Percentiles rank a stretch among this genome's conserved stretches.
These are phyloP conservation scores for Rhamnusium bicolor DNA, from an alignment of 2,888 invertebrate genomes.

Conservation along the genomic window DNA sequence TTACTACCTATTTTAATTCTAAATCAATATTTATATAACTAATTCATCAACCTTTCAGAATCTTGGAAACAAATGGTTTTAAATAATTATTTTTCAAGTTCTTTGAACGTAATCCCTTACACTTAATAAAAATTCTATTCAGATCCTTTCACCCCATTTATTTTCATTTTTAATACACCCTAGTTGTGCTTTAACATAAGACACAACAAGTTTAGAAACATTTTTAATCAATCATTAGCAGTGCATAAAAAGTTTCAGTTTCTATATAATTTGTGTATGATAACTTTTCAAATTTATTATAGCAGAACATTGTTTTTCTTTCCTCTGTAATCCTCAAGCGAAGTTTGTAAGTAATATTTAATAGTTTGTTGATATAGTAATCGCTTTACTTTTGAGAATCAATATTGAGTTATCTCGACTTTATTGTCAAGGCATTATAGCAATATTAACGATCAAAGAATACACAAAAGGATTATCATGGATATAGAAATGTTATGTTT, in stretches of 20 bases:
- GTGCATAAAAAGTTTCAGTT: neutral
- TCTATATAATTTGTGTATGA: neutral
- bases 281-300: neutral
- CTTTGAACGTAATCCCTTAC: neutral
- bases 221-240: conserved; percentile 16
- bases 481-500: neutral
- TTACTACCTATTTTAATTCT: neutral
- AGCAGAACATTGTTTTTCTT: neutral
- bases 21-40: neutral
- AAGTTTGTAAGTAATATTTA: neutral
- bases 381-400: neutral
- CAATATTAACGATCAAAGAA: neutral
- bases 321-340: neutral
- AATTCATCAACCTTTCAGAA: neutral
- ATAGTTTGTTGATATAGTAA: neutral
- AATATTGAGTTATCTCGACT: neutral
- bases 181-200: neutral
- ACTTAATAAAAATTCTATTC: neutral
- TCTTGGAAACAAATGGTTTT: neutral
- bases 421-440: neutral
- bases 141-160: neutral
- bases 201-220: neutral
- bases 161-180: neutral
- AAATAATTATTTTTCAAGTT: neutral
- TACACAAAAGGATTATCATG: neutral